phyloP scores from a whole-genome alignment of 2,797 vertebrate species.

The Denticeps clupeoides region DNA sequence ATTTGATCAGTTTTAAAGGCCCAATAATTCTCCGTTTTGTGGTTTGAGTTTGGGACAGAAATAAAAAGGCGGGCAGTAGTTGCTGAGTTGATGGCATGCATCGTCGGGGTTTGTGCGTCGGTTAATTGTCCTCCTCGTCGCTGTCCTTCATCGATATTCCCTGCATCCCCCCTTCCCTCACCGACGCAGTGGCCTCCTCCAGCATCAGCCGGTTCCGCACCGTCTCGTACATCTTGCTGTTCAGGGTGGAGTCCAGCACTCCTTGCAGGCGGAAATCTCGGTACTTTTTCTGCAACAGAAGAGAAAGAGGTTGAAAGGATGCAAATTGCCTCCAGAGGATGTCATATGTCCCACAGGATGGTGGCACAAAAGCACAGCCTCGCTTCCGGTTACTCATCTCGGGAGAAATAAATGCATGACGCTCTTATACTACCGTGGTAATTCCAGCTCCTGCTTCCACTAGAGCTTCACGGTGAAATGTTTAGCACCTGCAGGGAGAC shows the following conservation, averaged over 20 bases:
- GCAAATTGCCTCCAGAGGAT: neutral
- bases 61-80: too few species aligned
- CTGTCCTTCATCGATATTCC: conserved; percentile 98
- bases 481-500: conserved; percentile 53
- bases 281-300: conserved; percentile 79
- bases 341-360: neutral
- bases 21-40: conserved; percentile 39
- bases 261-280: conserved; percentile 97
- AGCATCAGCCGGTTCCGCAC: conserved; percentile 90
- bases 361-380: neutral
- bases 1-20: conserved; percentile 36
- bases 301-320: neutral
- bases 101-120: neutral
- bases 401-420: conserved; percentile 24
- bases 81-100: conserved; percentile 47
- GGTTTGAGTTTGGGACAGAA: conserved; percentile 19
- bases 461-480: conserved; percentile 75
- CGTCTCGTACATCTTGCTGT: conserved; percentile 97
- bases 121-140: conserved; percentile 82
- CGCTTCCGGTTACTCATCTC: too few species aligned
- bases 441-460: conserved; percentile 30
- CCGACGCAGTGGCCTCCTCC: conserved; percentile 89
- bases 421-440: conserved; percentile 14
- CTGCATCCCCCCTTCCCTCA: conserved; percentile 90
- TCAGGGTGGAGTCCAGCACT: conserved; percentile 91